These are phyloP conservation scores for Calameuta idolon DNA, from an alignment of 2,888 invertebrate species.

Conservation along the genomic window DNA sequence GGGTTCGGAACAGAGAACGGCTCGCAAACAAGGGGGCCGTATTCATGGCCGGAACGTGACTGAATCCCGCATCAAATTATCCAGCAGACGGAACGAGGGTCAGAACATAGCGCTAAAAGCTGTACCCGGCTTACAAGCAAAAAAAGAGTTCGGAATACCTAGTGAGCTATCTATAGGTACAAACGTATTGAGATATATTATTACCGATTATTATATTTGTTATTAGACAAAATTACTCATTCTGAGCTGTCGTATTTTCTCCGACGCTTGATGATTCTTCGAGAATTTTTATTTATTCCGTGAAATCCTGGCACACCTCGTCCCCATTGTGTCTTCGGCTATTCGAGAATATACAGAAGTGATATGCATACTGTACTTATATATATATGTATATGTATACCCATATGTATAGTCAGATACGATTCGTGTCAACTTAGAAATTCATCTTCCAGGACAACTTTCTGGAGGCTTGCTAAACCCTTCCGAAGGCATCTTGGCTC, in stretches of 20 bases:
- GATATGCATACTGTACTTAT: no score
- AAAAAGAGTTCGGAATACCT: background rate
- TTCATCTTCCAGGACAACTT: background rate
- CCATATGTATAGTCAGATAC: background rate
- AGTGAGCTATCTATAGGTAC: background rate
- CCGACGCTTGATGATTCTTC: background rate
- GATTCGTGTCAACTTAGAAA: background rate
- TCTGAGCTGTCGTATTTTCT: background rate
- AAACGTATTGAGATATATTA: background rate
- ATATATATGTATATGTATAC: no score
- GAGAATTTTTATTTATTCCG: background rate
- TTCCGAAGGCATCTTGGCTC: background rate
- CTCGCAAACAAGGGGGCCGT: background rate
- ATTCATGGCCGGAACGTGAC: constrained; percentile 6
- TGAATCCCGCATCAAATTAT: background rate
- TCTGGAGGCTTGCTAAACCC: background rate
- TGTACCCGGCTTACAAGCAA: background rate
- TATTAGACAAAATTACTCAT: background rate
- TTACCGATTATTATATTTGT: background rate
- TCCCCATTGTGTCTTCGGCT: no score
- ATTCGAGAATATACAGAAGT: no score
- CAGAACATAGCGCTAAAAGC: background rate
- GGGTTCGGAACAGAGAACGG: background rate
- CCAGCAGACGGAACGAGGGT: background rate
- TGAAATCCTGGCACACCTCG: background rate